Base-by-base conservation (phyloP, 2,797 vertebrate species). In the Eulemur coronatus region DNA sequence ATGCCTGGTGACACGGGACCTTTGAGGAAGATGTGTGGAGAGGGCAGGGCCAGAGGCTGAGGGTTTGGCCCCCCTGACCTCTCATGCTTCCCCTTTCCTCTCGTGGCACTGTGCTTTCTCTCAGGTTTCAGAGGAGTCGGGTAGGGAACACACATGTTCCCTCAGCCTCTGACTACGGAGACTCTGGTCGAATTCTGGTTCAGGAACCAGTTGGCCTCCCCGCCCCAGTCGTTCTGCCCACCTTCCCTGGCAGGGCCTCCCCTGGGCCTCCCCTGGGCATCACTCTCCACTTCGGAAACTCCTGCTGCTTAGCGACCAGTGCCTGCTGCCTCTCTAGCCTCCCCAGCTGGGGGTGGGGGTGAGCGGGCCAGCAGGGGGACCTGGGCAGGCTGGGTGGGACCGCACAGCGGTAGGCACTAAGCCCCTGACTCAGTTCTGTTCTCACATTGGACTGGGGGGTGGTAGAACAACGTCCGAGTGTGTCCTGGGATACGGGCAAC, bases 91-190 rank as follows among this genome's bases (percentile, higher is more conserved):
- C 30, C 2, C 4, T 26, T 65, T 10, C 50, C 76, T 65, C 72
- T 93, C 61, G 9, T 22, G 24, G 24, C 13, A 0, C 4, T 22
- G 41, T 43, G 57, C 48, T 91, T 96, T 52, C 76, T 91, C 48
- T 52, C 82, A 28, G 75, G 75, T 57, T 55, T 94, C 76, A 63
- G 70, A 61, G 89, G 92, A 65, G 43, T 18, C 4, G 35, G n/a
- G 89, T 50, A n/a, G 79, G 35, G 96, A 96, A 97, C 94, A 96
- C 96, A 97, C 82, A 94, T 15, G 12, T 91, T 89, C 89, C 95
- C n/a, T 52, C 59, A n/a, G 63, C 89, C 38, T 72, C 20, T 67
- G 84, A 89, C 81, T 28, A 18, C n/a, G 43, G 95, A 95, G 91
- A 79, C 38, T 85, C 14, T 46, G 46, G 79, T 55, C 50, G 91